These are phyloP conservation scores for Drosophila formosana DNA, from an alignment of 2,888 invertebrate species.

Conservation along the genomic window DNA sequence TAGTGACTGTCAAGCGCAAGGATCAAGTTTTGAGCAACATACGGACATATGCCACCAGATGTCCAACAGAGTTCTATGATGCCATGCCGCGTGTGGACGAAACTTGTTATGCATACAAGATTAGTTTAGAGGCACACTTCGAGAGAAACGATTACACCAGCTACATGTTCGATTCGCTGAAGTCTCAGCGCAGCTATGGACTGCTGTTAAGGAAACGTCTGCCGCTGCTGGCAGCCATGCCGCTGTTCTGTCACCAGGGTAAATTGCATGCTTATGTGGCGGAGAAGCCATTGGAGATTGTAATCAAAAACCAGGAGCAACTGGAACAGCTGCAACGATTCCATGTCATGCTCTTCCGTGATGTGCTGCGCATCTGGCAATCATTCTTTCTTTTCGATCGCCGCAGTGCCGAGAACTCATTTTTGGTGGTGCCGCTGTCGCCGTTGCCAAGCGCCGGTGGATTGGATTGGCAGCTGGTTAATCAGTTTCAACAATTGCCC, in stretches of 20 bases:
- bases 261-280: constrained; percentile 85
- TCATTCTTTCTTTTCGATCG: constrained; percentile 88
- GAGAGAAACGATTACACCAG: constrained; percentile 85
- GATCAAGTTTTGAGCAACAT: constrained; percentile 14
- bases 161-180: constrained; percentile 66
- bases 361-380: constrained; percentile 88
- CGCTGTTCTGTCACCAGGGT: constrained; percentile 90
- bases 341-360: constrained; percentile 91
- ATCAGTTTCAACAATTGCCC: constrained; percentile 85
- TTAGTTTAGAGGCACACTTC: constrained; percentile 87
- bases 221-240: constrained; percentile 89
- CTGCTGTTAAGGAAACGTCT: constrained; percentile 88
- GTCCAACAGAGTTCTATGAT: constrained; percentile 70
- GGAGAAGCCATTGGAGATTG: constrained; percentile 86
- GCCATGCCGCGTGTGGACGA: constrained; percentile 71
- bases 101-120: constrained; percentile 87
- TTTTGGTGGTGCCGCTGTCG: constrained; percentile 86
- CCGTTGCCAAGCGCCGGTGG: constrained; percentile 76
- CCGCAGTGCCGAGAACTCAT: constrained; percentile 86
- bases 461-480: constrained; percentile 88
- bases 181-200: constrained; percentile 86
- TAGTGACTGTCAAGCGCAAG: constrained; percentile 71
- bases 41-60: constrained; percentile 55
- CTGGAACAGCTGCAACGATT: constrained; percentile 87
- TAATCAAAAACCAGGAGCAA: constrained; percentile 85